A percentile compares a stretch with the other conserved stretches of the same genome.
phyloP scores from a whole-genome alignment of 2,797 vertebrate genomes.

The Xyrichtys novacula region DNA sequence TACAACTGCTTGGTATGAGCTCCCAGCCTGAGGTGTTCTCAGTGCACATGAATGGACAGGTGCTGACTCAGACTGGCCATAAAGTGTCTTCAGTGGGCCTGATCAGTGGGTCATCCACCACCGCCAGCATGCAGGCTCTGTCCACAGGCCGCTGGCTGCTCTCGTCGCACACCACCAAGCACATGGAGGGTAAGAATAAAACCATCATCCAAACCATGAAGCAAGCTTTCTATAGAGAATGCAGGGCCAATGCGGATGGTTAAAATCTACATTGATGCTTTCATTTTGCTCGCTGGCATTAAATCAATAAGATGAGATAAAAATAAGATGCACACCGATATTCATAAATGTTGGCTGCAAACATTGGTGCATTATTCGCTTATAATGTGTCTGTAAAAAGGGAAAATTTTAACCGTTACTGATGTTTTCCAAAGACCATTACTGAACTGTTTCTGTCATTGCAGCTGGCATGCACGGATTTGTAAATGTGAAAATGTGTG shows the following conservation, averaged over 20 bases:
- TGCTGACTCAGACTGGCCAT: conserved; percentile 86
- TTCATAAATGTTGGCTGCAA: too few relatives aligned
- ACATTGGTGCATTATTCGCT: too few relatives aligned
- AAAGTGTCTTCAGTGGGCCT: conserved; percentile 90
- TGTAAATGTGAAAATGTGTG: conserved; percentile 85
- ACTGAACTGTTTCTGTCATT: conserved; percentile 1
- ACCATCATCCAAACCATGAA: background rate
- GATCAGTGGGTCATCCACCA: conserved; percentile 87
- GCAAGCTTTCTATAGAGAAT: background rate
- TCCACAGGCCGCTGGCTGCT: conserved; percentile 91
- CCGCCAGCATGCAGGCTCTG: conserved; percentile 87
- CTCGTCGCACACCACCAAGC: conserved; percentile 89
- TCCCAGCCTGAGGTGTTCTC: conserved; percentile 94
- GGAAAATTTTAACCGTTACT: too few relatives aligned
- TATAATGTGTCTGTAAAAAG: too few relatives aligned
- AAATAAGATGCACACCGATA: too few relatives aligned
- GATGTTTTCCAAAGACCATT: too few relatives aligned
- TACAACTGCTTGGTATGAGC: conserved; percentile 95
- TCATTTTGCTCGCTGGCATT: too few relatives aligned
- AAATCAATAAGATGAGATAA: too few relatives aligned
- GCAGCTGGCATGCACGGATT: conserved; percentile 91
- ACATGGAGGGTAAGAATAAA: conserved; percentile 88
- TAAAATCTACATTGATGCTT: too few relatives aligned
- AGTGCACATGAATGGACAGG: conserved; percentile 94
- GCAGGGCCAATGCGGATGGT: too few relatives aligned